Evolutionary conservation across 2,888 invertebrate genomes (phyloP).

Genomic region (Nephrotoma appendiculata): DNA sequence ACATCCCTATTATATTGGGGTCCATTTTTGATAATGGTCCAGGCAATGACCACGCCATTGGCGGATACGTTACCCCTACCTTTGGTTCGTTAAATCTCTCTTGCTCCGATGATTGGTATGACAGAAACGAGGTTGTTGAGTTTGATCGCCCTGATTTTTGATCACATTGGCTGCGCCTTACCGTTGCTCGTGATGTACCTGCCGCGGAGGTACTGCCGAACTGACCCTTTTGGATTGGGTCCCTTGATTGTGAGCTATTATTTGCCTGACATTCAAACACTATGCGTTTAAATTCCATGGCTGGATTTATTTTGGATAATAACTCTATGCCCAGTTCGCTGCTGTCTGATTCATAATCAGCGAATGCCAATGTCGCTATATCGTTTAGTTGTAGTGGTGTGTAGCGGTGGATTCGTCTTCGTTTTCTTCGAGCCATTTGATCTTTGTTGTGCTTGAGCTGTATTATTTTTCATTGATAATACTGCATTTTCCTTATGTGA

Average conservation of each 20-base stretch:
- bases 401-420: background rate
- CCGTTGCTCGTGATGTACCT: background rate
- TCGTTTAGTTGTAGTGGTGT: background rate
- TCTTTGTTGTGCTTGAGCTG: background rate
- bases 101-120: too few relatives aligned
- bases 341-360: background rate
- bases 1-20: too few relatives aligned
- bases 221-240: background rate
- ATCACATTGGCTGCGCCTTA: background rate
- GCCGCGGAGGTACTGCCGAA: background rate
- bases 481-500: too few relatives aligned
- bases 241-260: background rate
- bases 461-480: background rate
- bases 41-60: too few relatives aligned
- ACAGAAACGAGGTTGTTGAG: too few relatives aligned
- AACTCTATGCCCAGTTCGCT: too few relatives aligned
- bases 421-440: background rate
- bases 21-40: too few relatives aligned
- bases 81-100: too few relatives aligned
- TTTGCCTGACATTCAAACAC: background rate
- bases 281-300: background rate
- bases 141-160: too few relatives aligned
- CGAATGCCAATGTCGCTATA: background rate
- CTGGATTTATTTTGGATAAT: too few relatives aligned
- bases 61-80: too few relatives aligned